phyloP scores from a whole-genome alignment of 2,888 invertebrate species.

The Apoderus coryli region DNA sequence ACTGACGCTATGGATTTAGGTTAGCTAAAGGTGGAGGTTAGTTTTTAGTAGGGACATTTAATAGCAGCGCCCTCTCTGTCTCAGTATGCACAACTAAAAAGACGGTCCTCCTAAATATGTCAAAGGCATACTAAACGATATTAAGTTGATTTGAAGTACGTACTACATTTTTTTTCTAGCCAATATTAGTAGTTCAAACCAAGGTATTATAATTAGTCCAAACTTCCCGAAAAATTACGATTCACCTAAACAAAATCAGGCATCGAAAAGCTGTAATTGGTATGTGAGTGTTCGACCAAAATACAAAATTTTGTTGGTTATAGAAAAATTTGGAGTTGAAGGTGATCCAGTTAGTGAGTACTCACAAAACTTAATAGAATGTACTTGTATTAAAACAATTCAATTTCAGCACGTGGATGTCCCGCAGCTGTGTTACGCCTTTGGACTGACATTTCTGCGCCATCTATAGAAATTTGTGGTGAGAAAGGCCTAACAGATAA shows the following conservation, averaged over 20 bases:
- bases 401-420: slow-evolving; percentile 63
- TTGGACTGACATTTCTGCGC: slow-evolving; percentile 69
- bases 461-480: slow-evolving; percentile 81
- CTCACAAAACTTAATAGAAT: not conserved
- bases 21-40: no score
- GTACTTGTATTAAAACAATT: no score
- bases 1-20: no score
- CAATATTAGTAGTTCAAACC: slow-evolving; percentile 73
- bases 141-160: no score
- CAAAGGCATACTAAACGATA: no score
- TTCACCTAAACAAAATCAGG: slow-evolving; percentile 60
- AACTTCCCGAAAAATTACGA: slow-evolving; percentile 85
- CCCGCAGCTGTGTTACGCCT: slow-evolving; percentile 81
- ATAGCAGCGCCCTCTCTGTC: no score
- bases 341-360: slow-evolving; percentile 71
- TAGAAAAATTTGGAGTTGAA: slow-evolving; percentile 85
- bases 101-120: no score
- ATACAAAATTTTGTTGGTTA: slow-evolving; percentile 79
- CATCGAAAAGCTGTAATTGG: slow-evolving; percentile 93
- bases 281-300: slow-evolving; percentile 76
- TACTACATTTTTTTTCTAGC: no score
- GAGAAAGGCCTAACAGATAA: slow-evolving; percentile 60
- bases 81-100: no score
- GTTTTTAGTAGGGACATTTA: no score
- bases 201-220: slow-evolving; percentile 75